A percentile compares a stretch with the other conserved stretches of the same genome.
Conservation (phyloP, 2,797 vertebrate genomes). For the Emydoidea blandingii region DNA sequence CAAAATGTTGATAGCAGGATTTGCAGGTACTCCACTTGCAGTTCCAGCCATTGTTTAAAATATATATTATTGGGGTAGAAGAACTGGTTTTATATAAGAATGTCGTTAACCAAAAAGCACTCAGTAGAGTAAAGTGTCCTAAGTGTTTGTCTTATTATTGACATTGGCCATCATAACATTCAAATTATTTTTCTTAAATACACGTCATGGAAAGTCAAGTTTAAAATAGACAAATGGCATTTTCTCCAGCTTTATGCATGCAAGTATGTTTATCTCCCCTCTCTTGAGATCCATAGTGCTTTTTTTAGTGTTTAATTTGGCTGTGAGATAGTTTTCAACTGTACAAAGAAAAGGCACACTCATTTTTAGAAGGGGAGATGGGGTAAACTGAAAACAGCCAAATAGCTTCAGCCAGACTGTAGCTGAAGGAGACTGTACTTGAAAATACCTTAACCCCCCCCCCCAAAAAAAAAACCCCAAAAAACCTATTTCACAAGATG, state of each 20-base stretch:
- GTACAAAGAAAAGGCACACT: constrained; percentile 1
- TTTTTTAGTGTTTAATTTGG: constrained; percentile 48
- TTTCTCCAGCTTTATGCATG: constrained; percentile 46
- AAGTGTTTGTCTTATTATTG: neutral
- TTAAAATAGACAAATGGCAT: constrained; percentile 31
- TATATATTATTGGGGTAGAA: neutral
- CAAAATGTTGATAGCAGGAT: constrained; percentile 22
- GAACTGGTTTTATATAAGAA: neutral
- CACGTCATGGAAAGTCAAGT: constrained; percentile 40
- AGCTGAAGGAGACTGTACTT: constrained; percentile 3
- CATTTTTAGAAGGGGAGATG: neutral
- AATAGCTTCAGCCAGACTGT: neutral
- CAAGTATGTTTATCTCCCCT: constrained; percentile 36
- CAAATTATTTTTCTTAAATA: constrained; percentile 58
- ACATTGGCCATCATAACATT: constrained; percentile 39
- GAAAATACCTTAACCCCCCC: neutral
- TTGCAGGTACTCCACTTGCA: neutral
- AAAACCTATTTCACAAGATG: constrained; percentile 3
- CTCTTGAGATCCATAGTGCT: constrained; percentile 35
- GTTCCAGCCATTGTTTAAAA: constrained; percentile 12
- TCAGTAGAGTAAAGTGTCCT: neutral
- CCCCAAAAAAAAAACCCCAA: neutral
- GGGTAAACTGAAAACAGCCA: constrained; percentile 27
- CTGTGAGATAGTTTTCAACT: constrained; percentile 13
- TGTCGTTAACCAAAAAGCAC: constrained; percentile 7